phyloP scores from a whole-genome alignment of 2,797 vertebrate species.

The Valencia hispanica region DNA sequence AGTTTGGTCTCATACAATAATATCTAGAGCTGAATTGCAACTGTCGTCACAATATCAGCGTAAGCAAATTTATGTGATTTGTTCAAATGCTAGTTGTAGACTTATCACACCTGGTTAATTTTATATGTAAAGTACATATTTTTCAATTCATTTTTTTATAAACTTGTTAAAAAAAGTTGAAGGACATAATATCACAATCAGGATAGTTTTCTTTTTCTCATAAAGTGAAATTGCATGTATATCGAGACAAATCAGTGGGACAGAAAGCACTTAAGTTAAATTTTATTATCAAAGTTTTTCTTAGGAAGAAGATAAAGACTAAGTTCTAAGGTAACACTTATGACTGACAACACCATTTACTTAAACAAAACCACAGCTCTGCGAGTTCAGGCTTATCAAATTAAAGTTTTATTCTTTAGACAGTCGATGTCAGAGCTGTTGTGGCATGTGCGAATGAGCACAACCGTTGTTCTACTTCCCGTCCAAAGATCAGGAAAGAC shows the following conservation, averaged over 20 bases:
- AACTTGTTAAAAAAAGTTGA: neutral
- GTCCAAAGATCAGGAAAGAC: no score
- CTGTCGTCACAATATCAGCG: no score
- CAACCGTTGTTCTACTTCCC: neutral
- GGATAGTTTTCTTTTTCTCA: neutral
- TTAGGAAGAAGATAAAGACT: slow-evolving; percentile 20
- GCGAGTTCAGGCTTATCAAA: slow-evolving; percentile 26
- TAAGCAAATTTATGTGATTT: neutral
- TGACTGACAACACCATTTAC: neutral
- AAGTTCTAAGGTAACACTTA: slow-evolving; percentile 6
- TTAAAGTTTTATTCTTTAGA: neutral
- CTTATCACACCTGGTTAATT: neutral
- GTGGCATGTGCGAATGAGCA: neutral
- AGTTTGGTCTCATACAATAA: no score
- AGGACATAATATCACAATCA: neutral
- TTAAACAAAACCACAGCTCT: neutral
- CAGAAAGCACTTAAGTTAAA: neutral
- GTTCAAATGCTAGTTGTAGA: neutral
- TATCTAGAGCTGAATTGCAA: no score
- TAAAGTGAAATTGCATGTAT: neutral
- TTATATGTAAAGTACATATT: no score
- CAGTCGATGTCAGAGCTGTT: neutral
- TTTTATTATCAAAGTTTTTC: slow-evolving; percentile 57
- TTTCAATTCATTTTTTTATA: neutral
- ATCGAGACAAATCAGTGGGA: neutral